These are phyloP conservation scores for Cebidichthys violaceus DNA, from an alignment of 2,113 vertebrate genomes.

Conservation along the genomic window DNA sequence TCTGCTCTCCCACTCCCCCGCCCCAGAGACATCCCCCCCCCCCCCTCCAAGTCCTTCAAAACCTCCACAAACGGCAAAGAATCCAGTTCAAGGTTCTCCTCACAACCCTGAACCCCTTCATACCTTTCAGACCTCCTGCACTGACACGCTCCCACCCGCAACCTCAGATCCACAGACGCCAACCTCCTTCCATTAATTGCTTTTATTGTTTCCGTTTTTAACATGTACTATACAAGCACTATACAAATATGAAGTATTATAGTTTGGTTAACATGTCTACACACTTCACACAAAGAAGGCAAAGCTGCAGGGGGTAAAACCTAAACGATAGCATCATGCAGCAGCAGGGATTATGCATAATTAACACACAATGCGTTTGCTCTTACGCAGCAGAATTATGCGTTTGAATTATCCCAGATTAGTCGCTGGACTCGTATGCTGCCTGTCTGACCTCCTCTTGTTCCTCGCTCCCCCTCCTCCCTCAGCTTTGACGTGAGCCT, in stretches of 20 bases:
- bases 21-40: no score
- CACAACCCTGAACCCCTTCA: no score
- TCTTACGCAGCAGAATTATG: slow-evolving; percentile 63
- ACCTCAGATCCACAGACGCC: no score
- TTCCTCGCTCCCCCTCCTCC: neutral
- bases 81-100: no score
- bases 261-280: neutral
- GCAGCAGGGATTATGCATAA: slow-evolving; percentile 65
- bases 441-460: neutral
- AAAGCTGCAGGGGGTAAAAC: slow-evolving; percentile 16
- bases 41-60: no score
- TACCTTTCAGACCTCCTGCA: no score
- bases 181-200: no score
- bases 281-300: neutral
- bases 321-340: slow-evolving; percentile 9
- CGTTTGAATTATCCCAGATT: slow-evolving; percentile 66
- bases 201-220: neutral
- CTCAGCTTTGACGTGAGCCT: slow-evolving; percentile 94
- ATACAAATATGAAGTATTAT: neutral
- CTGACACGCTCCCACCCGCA: no score
- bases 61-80: no score
- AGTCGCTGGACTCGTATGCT: slow-evolving; percentile 25
- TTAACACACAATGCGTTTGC: slow-evolving; percentile 47
- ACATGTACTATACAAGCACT: neutral
- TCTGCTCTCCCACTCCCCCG: neutral